Evolutionary conservation across 2,888 invertebrate species (phyloP), one percentile per base, ranked within the genome.

Genomic region (Hydrotaea cyrtoneurina): DNA sequence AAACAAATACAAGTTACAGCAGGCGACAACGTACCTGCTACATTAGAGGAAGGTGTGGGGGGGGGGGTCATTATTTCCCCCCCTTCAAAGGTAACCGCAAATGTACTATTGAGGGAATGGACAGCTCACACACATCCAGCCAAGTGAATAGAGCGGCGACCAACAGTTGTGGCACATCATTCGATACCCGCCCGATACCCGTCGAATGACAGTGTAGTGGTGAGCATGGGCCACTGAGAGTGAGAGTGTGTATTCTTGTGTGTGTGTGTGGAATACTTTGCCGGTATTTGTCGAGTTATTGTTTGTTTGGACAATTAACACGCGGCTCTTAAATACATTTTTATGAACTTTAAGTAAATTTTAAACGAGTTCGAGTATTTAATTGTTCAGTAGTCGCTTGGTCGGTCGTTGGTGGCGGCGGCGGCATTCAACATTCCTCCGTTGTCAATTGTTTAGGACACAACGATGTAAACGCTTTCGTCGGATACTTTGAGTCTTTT

Each of bases 291-390:
- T 43, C 74, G 64, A 57, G 64, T 15, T 80, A 82, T 82, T 85
- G 79, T 85, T 85, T 85, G 74, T 73, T 80, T 62, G 74, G 85
- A 85, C 82, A 85, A 85, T 85, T 85, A 85, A 85, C 85, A 85
- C 85, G 74, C 69, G 77, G 77, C 79, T 85, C 79, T 85, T 85
- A 85, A 85, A 85, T 82, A 85, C 85, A 74, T 79, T 85, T 31
- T 85, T 82, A 85, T 85, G 76, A 82, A 82, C 82, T 82, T 82
- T 62, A 85, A 81, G 73, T 62, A 82, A 85, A 85, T 69, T 80
- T 31, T 55, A 59, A 71, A 50, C 26, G 74, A 23, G 19, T 43
- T 2, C 4, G 59, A 36, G 66, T 46, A 39, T 21, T 19, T 43
- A n/a, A 46, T 64, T 46, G 19, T 69, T 19, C 8, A 7, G 3